Base-by-base conservation (phyloP, 2,888 invertebrate genomes). In the Campaea margaritaria region DNA sequence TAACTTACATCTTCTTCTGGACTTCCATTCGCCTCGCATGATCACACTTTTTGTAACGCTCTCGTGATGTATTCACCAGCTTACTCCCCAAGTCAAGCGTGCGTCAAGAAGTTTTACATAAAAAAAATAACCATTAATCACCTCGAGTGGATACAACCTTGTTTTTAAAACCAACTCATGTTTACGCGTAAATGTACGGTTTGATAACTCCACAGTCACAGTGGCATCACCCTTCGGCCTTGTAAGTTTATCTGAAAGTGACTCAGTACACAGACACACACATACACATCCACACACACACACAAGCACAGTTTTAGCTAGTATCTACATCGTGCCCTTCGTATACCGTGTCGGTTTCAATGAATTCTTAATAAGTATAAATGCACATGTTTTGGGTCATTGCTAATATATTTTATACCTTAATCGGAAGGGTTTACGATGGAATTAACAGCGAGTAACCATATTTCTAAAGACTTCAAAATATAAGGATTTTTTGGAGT, bases 221-320 rank as follows among this genome's bases (percentile, higher is more conserved):
- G 62, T 59, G 58, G 68, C 53, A 28, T 46, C 52, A 50, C 56
- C 42, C 31, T 38, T 1, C 39, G 52, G 70, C 88, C 87, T 87
- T 87, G 87, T 80, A 78, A n/a, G 71, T 81, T 84, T 85, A 87
- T 88, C 87, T 86, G 72, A 79, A 86, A 75, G 75, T 87, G 87
- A 87, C 80, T 87, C 87, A 70, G 68, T 60, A 44, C 48, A 71
- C 64, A 64, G 66, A 67, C 49, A 64, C 66, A 59, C 65, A 65
- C 49, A 45, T 71, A 72, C 72, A 72, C 61, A 65, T 71, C n/a
- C 48, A 71, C 64, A 64, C 66, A 67, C 49, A 64, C 66, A 59
- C 65, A 65, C 49, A 45, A 70, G 72, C 72, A 72, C 61, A 65
- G n/a, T 71, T 79, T 79, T 79, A 81, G 73, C 57, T 79, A 75